Base-by-base conservation (phyloP, 2,888 invertebrate genomes). In the Caenorhabditis afra region DNA sequence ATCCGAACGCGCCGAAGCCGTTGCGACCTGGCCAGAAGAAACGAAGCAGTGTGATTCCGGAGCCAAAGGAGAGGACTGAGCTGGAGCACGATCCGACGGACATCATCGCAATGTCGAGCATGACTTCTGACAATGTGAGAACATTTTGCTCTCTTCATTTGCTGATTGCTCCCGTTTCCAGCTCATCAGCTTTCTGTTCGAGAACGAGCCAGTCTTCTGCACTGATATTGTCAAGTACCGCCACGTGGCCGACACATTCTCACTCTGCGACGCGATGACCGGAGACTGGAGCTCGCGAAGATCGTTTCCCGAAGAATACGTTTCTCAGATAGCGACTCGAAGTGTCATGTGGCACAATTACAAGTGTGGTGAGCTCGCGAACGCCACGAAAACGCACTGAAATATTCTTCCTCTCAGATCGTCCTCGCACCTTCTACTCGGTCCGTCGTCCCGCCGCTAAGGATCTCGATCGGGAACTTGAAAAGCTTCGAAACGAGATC, bases 261-360 rank as follows among this genome's bases (percentile, higher is more conserved):
- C 79, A 0, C 10, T 52, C 12, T 68, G 67, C 23, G 79, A 79
- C 41, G 20, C 22, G 2, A 10, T 74, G 2, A 45, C 47, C 0
- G 50, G 52, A 0, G 59, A 74, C 35, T 79, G 74, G 74, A 22
- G 4, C 10, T 37, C 55, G 0, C 35, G 7, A 3, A 47, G 23
- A 44, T 7, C 49, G 3, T 22, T 68, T 11, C 73, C 67, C 0
- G 58, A 64, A n/a, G 74, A 79, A 35, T 73, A 74, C 35, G 39
- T 41, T 12, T 16, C 78, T 11, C 71, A 76, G 37, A 59, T 74
- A 3, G 44, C 59, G 18, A 41, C 53, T 3, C 22, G 79, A 29
- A 59, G 37, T 59, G 65, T 79, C 1, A 79, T 79, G 79, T 79
- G 68, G 67, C 20, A 74, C 20, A 79, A 79, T 22, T 79, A 50